A percentile compares a stretch with the other conserved stretches of the same genome.
Conservation (phyloP, 2,888 invertebrate genomes). For the Eupithecia subumbrata region DNA sequence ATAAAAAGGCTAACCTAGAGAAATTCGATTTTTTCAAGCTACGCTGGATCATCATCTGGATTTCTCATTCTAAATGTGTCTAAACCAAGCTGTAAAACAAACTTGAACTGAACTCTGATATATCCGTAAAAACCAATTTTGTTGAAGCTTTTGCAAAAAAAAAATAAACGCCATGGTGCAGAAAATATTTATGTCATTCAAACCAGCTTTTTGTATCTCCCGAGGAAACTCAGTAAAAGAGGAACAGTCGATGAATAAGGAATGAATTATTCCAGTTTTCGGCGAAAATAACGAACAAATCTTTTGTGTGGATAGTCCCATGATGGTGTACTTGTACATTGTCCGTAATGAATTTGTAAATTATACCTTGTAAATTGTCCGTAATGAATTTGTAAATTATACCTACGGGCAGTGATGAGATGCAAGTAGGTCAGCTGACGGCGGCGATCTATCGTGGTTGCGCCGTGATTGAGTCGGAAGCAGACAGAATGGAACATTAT, state of each 20-base stretch:
- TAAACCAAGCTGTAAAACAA: neutral
- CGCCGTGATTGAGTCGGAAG: neutral
- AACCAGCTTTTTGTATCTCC: constrained; percentile 41
- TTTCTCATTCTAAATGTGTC: neutral
- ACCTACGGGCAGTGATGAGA: constrained; percentile 26
- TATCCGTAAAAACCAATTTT: neutral
- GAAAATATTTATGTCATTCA: constrained; percentile 33
- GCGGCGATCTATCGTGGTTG: neutral
- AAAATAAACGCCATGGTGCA: constrained; percentile 1
- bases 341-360: constrained; percentile 20
- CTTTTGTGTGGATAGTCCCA: constrained; percentile 36
- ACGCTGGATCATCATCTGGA: too few relatives aligned
- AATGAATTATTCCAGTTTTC: constrained; percentile 55
- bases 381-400: neutral
- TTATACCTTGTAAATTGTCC: neutral
- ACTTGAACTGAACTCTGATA: neutral
- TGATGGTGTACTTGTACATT: constrained; percentile 29
- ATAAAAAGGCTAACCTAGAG: neutral
- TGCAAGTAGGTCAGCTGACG: constrained; percentile 25
- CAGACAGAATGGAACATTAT: neutral
- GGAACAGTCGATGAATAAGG: constrained; percentile 58
- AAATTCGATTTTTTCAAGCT: neutral
- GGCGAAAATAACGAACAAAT: constrained; percentile 48
- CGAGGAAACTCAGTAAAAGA: constrained; percentile 50
- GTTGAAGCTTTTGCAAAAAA: neutral